Conservation (phyloP, 2,113 vertebrate species). For the Pelvicachromis taeniatus region DNA sequence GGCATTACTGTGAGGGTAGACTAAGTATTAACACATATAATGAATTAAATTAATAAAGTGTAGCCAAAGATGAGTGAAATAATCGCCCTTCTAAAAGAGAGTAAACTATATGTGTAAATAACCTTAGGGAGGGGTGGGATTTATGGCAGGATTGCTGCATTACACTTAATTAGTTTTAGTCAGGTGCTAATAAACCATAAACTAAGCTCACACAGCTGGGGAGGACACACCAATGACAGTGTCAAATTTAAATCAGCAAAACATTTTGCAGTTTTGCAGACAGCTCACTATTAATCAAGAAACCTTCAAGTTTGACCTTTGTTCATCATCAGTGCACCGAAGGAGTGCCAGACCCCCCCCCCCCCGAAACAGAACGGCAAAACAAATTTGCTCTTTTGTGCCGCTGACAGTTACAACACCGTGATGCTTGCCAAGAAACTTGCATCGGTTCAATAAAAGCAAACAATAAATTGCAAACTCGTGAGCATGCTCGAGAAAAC, state of each 20-base stretch:
- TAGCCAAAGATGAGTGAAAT: background rate
- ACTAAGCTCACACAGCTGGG: background rate
- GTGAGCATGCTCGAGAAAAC: background rate
- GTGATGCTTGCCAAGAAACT: slow-evolving; percentile 25
- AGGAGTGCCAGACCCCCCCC: background rate
- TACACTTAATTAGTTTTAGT: background rate
- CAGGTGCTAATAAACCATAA: background rate
- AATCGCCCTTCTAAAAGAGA: background rate
- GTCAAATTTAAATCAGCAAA: background rate
- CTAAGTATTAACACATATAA: background rate
- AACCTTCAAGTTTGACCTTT: slow-evolving; percentile 32
- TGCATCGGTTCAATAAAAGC: slow-evolving; percentile 7
- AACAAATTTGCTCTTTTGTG: slow-evolving; percentile 16
- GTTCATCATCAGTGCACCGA: background rate
- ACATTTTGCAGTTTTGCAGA: background rate
- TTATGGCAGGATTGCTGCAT: background rate
- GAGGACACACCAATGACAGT: slow-evolving; percentile 2
- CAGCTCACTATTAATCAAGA: slow-evolving; percentile 8
- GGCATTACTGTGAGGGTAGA: background rate
- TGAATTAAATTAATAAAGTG: background rate
- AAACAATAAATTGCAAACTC: slow-evolving; percentile 13
- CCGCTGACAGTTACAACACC: slow-evolving; percentile 18
- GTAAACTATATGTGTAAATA: background rate
- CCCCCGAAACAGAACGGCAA: background rate
- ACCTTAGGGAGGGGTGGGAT: background rate